Evolutionary conservation across 1,140 invertebrate species (phyloP), one percentile per base, ranked within the genome.

Genomic region (Apis cerana): DNA sequence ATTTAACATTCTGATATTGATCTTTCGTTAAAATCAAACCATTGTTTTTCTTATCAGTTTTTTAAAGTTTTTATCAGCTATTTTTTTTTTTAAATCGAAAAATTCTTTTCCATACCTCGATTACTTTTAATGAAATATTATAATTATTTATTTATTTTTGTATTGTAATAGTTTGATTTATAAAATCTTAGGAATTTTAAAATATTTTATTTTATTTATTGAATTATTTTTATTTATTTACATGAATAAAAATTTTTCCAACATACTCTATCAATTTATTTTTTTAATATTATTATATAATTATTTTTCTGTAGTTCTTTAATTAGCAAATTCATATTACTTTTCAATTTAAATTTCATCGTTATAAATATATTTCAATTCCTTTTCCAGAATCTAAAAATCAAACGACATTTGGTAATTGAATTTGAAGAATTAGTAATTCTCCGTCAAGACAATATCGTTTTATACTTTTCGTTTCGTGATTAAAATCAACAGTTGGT

Each of bases 401-500:
- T 8, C 23, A 7, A 43, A 43, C 5, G 4, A 33, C 33, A 33
- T 33, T 43, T 43, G 5, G 5, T 7, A 17, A 19, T 70, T 13
- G 7, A 72, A 12, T 8, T 72, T n/a, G 52, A 8, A 58, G 19
- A n/a, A 27, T n/a, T 12, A 21, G 13, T 58, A 56, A 33, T 56
- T 23, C 27, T 33, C 2, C 8, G 52, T 27, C 27, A 13, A 50
- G n/a, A 50, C 61, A 43, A 10, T 13, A 15, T 27, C 13, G 27
- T 75, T 21, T 61, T 74, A 3, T 68, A 56, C 64, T 78, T 59
- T 77, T 84, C 67, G 75, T 50, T 58, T 50, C 27, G 64, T 27
- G n/a, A 12, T 43, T n/a, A 58, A 77, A 80, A 89, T 87, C 88
- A 89, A 89, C 88, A 89, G 87, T 89, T 89, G 88, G 85, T 68